Evolutionary conservation across 2,113 vertebrate species (phyloP), one percentile per base, ranked within the genome.

Genomic region (Neofelis nebulosa): DNA sequence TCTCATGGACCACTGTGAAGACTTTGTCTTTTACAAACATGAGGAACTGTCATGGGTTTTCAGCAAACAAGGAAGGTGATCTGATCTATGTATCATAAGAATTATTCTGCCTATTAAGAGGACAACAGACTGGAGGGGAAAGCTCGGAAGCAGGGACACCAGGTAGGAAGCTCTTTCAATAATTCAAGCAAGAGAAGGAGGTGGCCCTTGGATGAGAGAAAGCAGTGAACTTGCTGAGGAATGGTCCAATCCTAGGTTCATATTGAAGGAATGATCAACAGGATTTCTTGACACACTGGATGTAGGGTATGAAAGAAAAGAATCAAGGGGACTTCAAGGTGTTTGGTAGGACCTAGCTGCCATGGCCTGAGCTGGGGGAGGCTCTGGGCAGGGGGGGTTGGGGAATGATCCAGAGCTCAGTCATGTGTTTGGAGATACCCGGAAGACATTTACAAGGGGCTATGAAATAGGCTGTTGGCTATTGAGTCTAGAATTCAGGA

Each of bases 21-120:
- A 61, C 33, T 83, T 82, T 96, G 91, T 29, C 33, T 87, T 88
- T 45, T 84, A 89, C 3, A 95, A 83, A 91, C 66, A 74, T 2
- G 63, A 95, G 25, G 5, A 92, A 31, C 41, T 91, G 16, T 33
- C 83, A 38, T 61, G 74, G 19, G 95, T 83, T 96, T 90, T 88
- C 65, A 69, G 91, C 55, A 91, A 90, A 91, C 23, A 38, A 94
- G 41, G 23, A 36, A 71, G 81, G 29, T 88, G 25, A 57, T 48
- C 48, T 68, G 65, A 85, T 83, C 84, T 71, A 38, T 25, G 4
- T 82, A 52, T 52, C 55, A 38, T 89, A 86, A 82, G 45, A 84
- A 74, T 83, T 69, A 41, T 65, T 80, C 79, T 97, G 38, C 57
- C 89, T 89, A 25, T 31, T 66, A 57, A 91, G 90, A 94, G n/a